These are phyloP conservation scores for Luperina testacea DNA, from an alignment of 2,888 invertebrate species.

Conservation along the genomic window DNA sequence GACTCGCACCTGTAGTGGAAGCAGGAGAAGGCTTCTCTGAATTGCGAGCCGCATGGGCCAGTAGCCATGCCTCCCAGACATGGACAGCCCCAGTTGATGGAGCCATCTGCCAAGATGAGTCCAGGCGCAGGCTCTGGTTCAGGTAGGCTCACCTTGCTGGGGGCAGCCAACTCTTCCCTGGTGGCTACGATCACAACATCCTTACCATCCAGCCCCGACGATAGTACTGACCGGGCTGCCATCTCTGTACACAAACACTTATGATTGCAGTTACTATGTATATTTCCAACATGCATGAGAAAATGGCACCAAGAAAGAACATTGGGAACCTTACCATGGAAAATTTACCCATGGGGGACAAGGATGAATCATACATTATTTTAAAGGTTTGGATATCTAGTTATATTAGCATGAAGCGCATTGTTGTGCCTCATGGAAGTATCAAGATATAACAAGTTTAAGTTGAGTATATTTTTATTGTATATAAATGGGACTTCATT, in stretches of 20 bases:
- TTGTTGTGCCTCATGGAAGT: no score
- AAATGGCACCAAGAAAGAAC: not conserved
- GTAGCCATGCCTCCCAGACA: constrained; percentile 99
- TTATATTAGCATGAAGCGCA: no score
- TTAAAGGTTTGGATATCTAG: no score
- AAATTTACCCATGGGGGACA: no score
- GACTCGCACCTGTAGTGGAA: constrained; percentile 94
- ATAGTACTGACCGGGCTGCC: constrained; percentile 54
- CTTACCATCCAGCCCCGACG: constrained; percentile 86
- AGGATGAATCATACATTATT: no score
- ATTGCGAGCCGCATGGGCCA: constrained; percentile 98
- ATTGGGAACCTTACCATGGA: no score
- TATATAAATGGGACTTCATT: no score
- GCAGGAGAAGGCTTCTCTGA: constrained; percentile 98
- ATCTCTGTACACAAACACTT: constrained; percentile 35
- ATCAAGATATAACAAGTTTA: no score
- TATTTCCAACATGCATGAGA: not conserved
- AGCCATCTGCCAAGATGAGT: constrained; percentile 95
- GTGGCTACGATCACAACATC: constrained; percentile 96
- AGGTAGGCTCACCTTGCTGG: constrained; percentile 93
- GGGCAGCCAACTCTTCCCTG: constrained; percentile 93
- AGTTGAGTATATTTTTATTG: no score
- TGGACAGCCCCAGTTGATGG: constrained; percentile 99
- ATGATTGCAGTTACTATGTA: not conserved
- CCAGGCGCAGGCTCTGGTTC: constrained; percentile 94